These are phyloP conservation scores for Oxytorus armatus DNA, from an alignment of 2,888 invertebrate genomes.

Conservation along the genomic window DNA sequence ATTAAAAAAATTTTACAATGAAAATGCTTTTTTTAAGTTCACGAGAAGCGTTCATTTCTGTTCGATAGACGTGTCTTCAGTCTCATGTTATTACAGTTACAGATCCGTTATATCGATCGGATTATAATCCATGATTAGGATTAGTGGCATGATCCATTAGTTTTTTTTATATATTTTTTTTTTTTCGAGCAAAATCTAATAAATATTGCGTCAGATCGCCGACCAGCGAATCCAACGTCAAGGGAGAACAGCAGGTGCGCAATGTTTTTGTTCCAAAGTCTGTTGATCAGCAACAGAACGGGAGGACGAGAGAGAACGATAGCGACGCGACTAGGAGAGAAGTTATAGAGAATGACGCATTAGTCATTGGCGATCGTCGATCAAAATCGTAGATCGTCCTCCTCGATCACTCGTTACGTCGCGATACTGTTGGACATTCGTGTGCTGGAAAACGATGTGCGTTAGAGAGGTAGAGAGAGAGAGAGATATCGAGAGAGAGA, in stretches of 20 bases:
- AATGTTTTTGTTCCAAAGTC: conserved; percentile 49
- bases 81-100: conserved; percentile 9
- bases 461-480: conserved; percentile 30
- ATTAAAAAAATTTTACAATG: too few relatives aligned
- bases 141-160: conserved; percentile 24
- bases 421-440: conserved; percentile 57
- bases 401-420: conserved; percentile 66
- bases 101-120: conserved; percentile 9
- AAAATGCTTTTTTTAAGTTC: too few relatives aligned
- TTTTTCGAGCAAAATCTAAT: conserved; percentile 12
- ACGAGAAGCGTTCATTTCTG: too few relatives aligned
- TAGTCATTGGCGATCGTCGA: conserved; percentile 80
- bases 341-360: conserved; percentile 72
- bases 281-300: not conserved
- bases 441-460: not conserved
- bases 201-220: not conserved
- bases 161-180: conserved; percentile 21
- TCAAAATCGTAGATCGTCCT: conserved; percentile 72
- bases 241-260: conserved; percentile 46
- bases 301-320: conserved; percentile 1
- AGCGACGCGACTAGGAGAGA: conserved; percentile 14
- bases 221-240: not conserved
- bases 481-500: too few relatives aligned
- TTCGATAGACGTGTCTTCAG: not conserved
- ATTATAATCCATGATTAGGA: conserved; percentile 1